Conservation (phyloP, 2,113 vertebrate species). For the Nasalis larvatus region DNA sequence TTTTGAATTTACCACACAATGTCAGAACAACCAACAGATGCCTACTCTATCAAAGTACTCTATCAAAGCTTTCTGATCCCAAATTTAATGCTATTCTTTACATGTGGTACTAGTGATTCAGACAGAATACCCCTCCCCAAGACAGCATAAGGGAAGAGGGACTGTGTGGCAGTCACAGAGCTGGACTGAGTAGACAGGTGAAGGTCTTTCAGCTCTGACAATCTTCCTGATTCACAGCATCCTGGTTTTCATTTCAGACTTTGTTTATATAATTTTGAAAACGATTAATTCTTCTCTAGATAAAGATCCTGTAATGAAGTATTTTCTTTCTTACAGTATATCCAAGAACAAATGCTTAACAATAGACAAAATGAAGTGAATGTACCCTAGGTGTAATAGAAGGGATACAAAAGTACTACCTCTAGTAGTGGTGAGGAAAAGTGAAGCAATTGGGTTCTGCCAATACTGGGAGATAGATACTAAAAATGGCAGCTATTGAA, state of each 20-base stretch:
- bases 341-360: not conserved
- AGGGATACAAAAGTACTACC: not conserved
- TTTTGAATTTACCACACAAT: not conserved
- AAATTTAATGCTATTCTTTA: not conserved
- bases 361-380: not conserved
- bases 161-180: no score
- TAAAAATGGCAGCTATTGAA: not conserved
- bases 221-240: not conserved
- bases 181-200: no score
- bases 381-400: not conserved
- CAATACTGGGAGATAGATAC: not conserved
- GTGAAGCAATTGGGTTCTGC: not conserved
- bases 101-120: not conserved
- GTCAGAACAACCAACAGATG: not conserved
- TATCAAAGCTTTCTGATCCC: not conserved
- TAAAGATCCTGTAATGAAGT: not conserved
- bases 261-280: not conserved
- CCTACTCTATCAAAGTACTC: not conserved
- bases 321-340: not conserved
- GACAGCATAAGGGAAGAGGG: not conserved
- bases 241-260: not conserved
- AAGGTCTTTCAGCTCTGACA: no score
- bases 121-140: not conserved
- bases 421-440: not conserved
- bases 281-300: not conserved